A percentile compares a stretch with the other conserved stretches of the same genome.
Evolutionary conservation across 2,888 invertebrate genomes (phyloP).

Genomic region (Patella caerulea): DNA sequence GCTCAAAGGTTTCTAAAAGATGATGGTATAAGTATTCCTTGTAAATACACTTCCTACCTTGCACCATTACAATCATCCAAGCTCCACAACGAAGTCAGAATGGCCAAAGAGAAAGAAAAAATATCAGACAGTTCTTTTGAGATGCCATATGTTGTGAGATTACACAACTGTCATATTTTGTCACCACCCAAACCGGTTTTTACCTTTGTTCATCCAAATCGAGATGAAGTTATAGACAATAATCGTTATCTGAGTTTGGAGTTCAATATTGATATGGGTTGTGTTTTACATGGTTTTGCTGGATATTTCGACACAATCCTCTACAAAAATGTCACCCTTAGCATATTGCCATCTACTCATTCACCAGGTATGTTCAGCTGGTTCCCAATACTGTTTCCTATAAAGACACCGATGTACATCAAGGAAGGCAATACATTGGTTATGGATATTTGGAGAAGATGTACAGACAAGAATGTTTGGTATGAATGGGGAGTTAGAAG

Average conservation of each 20-base stretch:
- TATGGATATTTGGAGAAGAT: slow-evolving; percentile 90
- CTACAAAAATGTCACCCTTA: slow-evolving; percentile 87
- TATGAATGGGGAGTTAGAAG: slow-evolving; percentile 90
- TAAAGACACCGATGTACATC: slow-evolving; percentile 84
- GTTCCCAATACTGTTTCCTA: slow-evolving; percentile 97
- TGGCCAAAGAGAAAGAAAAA: slow-evolving; percentile 63
- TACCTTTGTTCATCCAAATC: slow-evolving; percentile 92
- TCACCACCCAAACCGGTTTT: slow-evolving; percentile 84
- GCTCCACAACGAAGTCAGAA: slow-evolving; percentile 80
- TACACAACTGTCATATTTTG: slow-evolving; percentile 87
- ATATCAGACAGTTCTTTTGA: slow-evolving; percentile 77
- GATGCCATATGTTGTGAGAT: slow-evolving; percentile 92
- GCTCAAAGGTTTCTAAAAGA: slow-evolving; percentile 86
- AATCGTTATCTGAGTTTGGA: slow-evolving; percentile 79
- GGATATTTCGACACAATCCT: slow-evolving; percentile 94
- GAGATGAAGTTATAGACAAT: slow-evolving; percentile 74
- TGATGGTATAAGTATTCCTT: slow-evolving; percentile 92
- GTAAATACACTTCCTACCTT: slow-evolving; percentile 89
- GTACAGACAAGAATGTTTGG: slow-evolving; percentile 88
- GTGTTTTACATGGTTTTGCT: slow-evolving; percentile 92
- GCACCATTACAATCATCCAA: slow-evolving; percentile 93
- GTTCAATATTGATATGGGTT: slow-evolving; percentile 82
- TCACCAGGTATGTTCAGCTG: slow-evolving; percentile 96
- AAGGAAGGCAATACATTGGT: slow-evolving; percentile 81
- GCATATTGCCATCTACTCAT: slow-evolving; percentile 90